These are phyloP conservation scores for Zophobas morio DNA, from an alignment of 1,140 invertebrate species.

Conservation along the genomic window DNA sequence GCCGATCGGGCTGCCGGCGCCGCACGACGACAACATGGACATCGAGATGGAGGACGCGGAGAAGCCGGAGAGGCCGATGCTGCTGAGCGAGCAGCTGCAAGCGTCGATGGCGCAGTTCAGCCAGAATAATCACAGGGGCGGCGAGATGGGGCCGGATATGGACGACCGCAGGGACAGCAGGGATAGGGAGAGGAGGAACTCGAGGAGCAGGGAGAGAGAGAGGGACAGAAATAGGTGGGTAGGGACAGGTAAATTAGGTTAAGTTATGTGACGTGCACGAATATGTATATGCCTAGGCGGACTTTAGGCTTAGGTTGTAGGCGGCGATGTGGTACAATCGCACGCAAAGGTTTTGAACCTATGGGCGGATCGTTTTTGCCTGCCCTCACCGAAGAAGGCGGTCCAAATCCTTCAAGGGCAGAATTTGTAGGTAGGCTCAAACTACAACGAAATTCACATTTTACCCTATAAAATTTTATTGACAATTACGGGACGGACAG, in stretches of 20 bases:
- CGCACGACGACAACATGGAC: conserved; percentile 76
- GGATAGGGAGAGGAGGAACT: conserved; percentile 32
- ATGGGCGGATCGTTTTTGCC: no score
- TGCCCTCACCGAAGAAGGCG: no score
- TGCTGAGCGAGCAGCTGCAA: conserved; percentile 64
- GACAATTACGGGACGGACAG: no score
- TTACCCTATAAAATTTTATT: no score
- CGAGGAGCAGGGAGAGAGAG: conserved; percentile 42
- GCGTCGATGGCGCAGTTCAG: conserved; percentile 56
- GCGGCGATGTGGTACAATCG: no score
- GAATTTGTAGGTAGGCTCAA: no score
- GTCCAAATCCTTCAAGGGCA: no score
- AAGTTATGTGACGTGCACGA: conserved; percentile 27
- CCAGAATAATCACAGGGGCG: conserved; percentile 19
- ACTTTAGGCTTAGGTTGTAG: not conserved
- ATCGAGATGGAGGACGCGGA: conserved; percentile 75
- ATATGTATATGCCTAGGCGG: conserved; percentile 4
- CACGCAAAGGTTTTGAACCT: no score
- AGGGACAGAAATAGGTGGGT: conserved; percentile 42
- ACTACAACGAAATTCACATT: no score
- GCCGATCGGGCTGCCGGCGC: conserved; percentile 68
- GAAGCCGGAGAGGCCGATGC: conserved; percentile 55
- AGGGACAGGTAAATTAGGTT: conserved; percentile 55
- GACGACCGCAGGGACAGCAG: conserved; percentile 32
- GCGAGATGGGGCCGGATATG: conserved; percentile 15